Evolutionary conservation across 2,888 invertebrate genomes (phyloP).

Genomic region (Drosophila atripex): DNA sequence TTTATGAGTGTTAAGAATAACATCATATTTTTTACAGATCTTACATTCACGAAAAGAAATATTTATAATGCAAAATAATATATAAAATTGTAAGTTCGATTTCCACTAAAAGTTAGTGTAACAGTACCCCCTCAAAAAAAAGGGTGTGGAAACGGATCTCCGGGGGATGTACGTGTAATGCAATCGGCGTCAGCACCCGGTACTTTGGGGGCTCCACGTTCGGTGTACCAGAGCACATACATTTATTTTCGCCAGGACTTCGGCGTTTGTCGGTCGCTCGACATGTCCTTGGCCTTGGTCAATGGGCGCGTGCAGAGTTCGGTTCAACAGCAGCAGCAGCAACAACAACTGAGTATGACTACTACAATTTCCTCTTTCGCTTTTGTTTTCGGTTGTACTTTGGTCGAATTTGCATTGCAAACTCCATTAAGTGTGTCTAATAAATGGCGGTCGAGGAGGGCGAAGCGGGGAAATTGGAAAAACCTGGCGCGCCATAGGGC

Average conservation of each 20-base stretch:
- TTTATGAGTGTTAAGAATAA: no score
- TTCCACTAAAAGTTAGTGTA: background rate
- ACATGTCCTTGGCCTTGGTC: slow-evolving; percentile 74
- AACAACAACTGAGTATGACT: slow-evolving; percentile 20
- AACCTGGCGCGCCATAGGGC: slow-evolving; percentile 6
- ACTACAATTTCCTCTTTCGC: slow-evolving; percentile 54
- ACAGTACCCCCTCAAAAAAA: background rate
- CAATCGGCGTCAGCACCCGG: slow-evolving; percentile 34
- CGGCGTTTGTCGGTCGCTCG: slow-evolving; percentile 24
- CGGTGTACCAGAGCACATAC: slow-evolving; percentile 39
- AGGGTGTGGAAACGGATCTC: slow-evolving; percentile 8
- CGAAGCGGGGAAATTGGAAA: slow-evolving; percentile 2
- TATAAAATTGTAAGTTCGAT: background rate
- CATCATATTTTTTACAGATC: no score
- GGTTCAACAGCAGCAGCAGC: slow-evolving; percentile 26
- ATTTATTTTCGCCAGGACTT: slow-evolving; percentile 49
- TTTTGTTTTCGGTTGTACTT: slow-evolving; percentile 47
- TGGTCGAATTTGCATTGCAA: slow-evolving; percentile 69
- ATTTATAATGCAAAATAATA: no score
- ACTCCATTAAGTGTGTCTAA: slow-evolving; percentile 48
- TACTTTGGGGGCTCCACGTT: slow-evolving; percentile 13
- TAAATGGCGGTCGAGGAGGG: slow-evolving; percentile 1
- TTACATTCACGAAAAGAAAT: no score
- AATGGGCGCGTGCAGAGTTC: slow-evolving; percentile 30
- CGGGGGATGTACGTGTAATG: slow-evolving; percentile 42